Evolutionary conservation across 2,113 vertebrate genomes (phyloP).

Genomic region (Hypomesus transpacificus): DNA sequence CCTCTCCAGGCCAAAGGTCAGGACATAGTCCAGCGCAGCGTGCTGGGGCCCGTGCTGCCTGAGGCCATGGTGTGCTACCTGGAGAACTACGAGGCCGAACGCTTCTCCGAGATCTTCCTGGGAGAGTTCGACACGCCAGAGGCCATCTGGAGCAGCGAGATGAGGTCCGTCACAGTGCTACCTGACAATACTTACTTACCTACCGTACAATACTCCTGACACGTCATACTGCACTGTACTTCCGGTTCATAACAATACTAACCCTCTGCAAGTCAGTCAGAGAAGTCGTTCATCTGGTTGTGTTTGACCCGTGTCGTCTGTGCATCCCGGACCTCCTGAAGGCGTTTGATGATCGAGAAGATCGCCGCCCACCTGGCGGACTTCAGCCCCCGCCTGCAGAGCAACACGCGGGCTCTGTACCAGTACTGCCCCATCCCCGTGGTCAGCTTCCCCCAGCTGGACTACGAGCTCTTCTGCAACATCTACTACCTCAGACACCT

Average conservation of each 20-base stretch:
- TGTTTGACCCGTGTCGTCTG: neutral
- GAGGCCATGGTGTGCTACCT: conserved; percentile 99
- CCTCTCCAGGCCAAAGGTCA: conserved; percentile 83
- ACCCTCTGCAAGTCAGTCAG: too few relatives aligned
- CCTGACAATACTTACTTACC: too few relatives aligned
- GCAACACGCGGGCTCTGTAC: conserved; percentile 96
- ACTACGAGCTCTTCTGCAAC: conserved; percentile 97
- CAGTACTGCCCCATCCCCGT: conserved; percentile 96
- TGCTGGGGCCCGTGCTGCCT: conserved; percentile 91
- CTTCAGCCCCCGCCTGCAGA: conserved; percentile 95
- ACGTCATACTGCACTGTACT: too few relatives aligned
- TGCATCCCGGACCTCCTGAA: conserved; percentile 42
- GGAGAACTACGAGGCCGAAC: conserved; percentile 96
- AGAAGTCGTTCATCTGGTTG: neutral
- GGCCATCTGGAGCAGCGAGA: conserved; percentile 99
- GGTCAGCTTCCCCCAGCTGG: conserved; percentile 94
- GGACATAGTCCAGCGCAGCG: conserved; percentile 94
- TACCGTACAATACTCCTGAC: neutral
- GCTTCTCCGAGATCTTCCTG: conserved; percentile 97
- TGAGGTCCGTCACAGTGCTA: conserved; percentile 77
- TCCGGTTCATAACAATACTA: too few relatives aligned
- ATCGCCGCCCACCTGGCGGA: conserved; percentile 96
- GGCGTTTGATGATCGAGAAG: conserved; percentile 98
- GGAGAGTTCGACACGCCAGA: conserved; percentile 98
- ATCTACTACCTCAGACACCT: conserved; percentile 99